A percentile compares a stretch with the other conserved stretches of the same genome.
These are phyloP conservation scores for Ctenosaura bakeri DNA, from an alignment of 2,797 vertebrate genomes.

Conservation along the genomic window DNA sequence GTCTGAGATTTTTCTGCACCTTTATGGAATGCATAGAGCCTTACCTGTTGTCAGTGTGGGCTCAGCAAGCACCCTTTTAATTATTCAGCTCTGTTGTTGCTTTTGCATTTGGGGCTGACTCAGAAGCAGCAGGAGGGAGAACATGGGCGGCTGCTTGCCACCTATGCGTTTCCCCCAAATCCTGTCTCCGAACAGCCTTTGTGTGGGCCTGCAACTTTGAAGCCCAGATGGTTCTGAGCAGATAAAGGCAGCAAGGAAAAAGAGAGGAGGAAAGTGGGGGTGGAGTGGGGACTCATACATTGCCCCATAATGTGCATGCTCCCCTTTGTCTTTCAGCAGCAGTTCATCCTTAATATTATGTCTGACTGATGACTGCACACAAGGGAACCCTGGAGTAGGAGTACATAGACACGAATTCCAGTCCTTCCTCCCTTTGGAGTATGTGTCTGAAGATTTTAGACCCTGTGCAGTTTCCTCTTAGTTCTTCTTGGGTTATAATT, in stretches of 20 bases:
- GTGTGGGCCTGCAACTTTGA: slow-evolving; percentile 18
- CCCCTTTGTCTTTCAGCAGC: neutral
- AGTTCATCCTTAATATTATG: too few relatives aligned
- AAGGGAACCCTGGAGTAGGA: too few relatives aligned
- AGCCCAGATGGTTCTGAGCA: slow-evolving; percentile 13
- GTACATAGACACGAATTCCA: too few relatives aligned
- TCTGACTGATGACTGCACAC: too few relatives aligned
- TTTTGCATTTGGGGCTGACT: neutral
- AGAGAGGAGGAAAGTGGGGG: neutral
- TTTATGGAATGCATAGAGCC: neutral
- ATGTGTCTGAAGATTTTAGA: neutral
- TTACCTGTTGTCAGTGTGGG: neutral
- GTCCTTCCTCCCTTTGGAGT: too few relatives aligned
- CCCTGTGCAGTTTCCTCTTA: neutral
- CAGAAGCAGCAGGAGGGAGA: slow-evolving; percentile 8
- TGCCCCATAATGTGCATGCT: neutral
- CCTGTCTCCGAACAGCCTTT: slow-evolving; percentile 12
- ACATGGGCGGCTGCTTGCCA: slow-evolving; percentile 5
- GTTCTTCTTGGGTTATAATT: neutral
- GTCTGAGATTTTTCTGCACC: neutral
- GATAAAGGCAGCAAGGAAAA: slow-evolving; percentile 3
- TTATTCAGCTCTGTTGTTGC: neutral
- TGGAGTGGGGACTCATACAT: neutral
- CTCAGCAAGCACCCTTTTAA: neutral
- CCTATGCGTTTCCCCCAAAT: neutral